These are phyloP conservation scores for Thera obeliscata DNA, from an alignment of 2,888 invertebrate genomes.

Conservation along the genomic window DNA sequence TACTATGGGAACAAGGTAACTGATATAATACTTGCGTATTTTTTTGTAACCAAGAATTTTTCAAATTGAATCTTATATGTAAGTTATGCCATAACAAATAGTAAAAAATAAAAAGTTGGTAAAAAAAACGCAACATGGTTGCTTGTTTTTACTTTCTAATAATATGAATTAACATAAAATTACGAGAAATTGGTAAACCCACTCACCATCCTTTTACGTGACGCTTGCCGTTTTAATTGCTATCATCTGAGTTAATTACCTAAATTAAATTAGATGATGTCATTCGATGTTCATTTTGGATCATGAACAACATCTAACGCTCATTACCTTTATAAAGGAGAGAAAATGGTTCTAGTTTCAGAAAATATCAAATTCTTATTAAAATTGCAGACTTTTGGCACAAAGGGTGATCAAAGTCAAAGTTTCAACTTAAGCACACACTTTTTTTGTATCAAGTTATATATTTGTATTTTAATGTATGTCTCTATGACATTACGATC, in stretches of 20 bases:
- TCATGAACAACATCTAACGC: conserved; percentile 5
- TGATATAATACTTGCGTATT: too few relatives aligned
- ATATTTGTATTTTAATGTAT: too few relatives aligned
- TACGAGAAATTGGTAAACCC: neutral
- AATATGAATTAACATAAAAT: neutral
- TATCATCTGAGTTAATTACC: neutral
- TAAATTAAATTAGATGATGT: conserved; percentile 1
- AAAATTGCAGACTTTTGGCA: neutral
- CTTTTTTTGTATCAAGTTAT: too few relatives aligned
- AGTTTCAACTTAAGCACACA: too few relatives aligned
- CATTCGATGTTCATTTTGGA: conserved; percentile 5
- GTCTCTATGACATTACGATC: too few relatives aligned
- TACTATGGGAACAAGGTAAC: too few relatives aligned
- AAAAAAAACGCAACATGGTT: neutral
- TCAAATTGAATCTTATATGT: too few relatives aligned
- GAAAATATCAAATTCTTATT: conserved; percentile 5
- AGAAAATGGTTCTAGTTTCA: neutral
- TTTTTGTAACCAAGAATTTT: too few relatives aligned
- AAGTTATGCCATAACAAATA: too few relatives aligned
- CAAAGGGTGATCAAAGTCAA: neutral
- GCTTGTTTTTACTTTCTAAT: neutral
- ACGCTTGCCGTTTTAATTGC: conserved; percentile 1
- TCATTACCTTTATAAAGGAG: conserved; percentile 6
- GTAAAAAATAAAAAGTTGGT: too few relatives aligned
- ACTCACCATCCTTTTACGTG: neutral